These are phyloP conservation scores for Malurus alboscapulatus DNA, from an alignment of 2,113 vertebrate genomes.

Conservation along the genomic window DNA sequence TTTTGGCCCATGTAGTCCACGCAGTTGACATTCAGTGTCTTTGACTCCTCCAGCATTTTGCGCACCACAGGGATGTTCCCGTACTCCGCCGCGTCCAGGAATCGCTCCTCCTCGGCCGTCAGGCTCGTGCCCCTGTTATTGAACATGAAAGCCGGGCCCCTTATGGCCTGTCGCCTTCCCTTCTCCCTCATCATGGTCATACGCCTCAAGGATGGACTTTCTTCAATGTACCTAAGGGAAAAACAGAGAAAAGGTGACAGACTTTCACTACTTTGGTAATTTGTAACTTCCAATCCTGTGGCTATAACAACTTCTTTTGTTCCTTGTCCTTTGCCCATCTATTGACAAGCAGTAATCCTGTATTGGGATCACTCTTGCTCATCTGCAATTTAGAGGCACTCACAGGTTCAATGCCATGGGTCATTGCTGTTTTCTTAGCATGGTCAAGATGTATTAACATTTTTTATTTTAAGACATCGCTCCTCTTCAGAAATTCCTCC, in stretches of 20 bases:
- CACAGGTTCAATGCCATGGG: not conserved
- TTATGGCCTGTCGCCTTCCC: conserved; percentile 82
- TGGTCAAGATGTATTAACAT: not conserved
- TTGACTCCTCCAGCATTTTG: conserved; percentile 87
- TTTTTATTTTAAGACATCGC: rapidly evolving
- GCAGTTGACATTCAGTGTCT: conserved; percentile 82
- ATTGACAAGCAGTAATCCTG: not conserved
- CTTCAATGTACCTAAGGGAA: conserved; percentile 69
- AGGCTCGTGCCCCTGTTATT: conserved; percentile 81
- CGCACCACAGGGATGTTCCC: conserved; percentile 89
- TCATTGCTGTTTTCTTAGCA: not conserved
- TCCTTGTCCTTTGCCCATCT: not conserved
- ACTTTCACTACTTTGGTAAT: not conserved
- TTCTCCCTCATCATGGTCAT: conserved; percentile 82
- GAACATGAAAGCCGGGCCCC: conserved; percentile 88
- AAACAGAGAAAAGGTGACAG: not conserved
- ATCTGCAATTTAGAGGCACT: not conserved
- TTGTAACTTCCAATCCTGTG: not conserved
- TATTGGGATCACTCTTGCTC: not conserved
- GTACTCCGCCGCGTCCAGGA: conserved; percentile 84
- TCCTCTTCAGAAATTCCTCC: not conserved
- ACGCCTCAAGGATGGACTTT: conserved; percentile 74
- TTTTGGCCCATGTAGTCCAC: conserved; percentile 88
- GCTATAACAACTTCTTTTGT: not conserved
- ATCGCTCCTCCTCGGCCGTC: conserved; percentile 83